Base-by-base conservation (phyloP, 2,888 invertebrate genomes). In the Cybosia mesomella region DNA sequence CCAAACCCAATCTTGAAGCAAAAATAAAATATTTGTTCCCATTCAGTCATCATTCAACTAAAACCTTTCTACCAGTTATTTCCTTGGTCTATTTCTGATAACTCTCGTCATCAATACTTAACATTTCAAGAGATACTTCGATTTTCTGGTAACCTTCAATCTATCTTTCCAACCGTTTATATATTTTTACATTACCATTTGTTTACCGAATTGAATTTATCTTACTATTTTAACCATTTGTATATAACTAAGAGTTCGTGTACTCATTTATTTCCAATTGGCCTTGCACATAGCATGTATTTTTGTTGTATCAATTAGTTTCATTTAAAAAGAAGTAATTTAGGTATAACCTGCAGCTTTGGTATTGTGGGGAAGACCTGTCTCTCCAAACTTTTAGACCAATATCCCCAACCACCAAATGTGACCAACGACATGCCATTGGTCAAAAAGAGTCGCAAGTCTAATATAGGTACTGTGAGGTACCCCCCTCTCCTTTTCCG, bases 101-200 rank as follows among this genome's bases (percentile, higher is more conserved):
- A 21, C 65, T 43, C n/a, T 8, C 24, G n/a, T 57, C 13, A 24
- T 39, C 32, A 21, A 49, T 49, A 65, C 32, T 58, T 49, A 49
- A 65, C 32, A 49, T 58, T 34, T 65, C 49, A 43, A 65, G 43
- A 32, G 43, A 22, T 58, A 34, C 36, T 58, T 32, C 34, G 15
- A 36, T 66, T 66, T 59, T 28, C 36, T 24, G 59, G 34, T 59
- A 66, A 66, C 66, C 66, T 66, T 66, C 59, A 34, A 34, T 53
- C 53, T 8, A 53, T 66, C 39, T 65, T 54, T 54, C 32, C n/a
- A 13, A 10, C 32, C 49, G 57, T 65, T 65, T 58, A 65, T 43
- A 49, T 58, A 49, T 43, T 61, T 34, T 32, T 21, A 58, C 18
- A 58, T 18, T 55, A 55, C 15, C 24, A 55, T 55, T 22, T 55